A percentile compares a stretch with the other conserved stretches of the same genome.
Evolutionary conservation across 2,888 invertebrate species (phyloP).

Genomic region (Cataglyphis rosenhaueri): DNA sequence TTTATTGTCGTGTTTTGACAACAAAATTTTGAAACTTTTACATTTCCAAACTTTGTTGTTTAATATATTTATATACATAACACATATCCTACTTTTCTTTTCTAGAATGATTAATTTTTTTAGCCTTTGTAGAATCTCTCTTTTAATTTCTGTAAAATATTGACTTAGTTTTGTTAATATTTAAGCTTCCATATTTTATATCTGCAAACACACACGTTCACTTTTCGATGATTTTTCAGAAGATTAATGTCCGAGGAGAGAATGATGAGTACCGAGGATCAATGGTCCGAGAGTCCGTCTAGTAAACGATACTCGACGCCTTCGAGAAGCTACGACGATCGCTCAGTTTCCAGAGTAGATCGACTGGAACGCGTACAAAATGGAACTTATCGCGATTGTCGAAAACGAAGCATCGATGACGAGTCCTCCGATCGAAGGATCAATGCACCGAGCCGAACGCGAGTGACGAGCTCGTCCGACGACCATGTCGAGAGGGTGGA

Average conservation of each 20-base stretch:
- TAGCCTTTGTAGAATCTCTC: neutral
- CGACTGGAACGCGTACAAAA: constrained; percentile 64
- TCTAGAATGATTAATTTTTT: neutral
- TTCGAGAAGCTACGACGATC: constrained; percentile 72
- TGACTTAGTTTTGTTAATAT: neutral
- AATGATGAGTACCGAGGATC: constrained; percentile 77
- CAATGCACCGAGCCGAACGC: constrained; percentile 65
- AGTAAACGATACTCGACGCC: constrained; percentile 73
- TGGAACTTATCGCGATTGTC: constrained; percentile 65
- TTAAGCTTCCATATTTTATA: neutral
- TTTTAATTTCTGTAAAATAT: neutral
- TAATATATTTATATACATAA: neutral
- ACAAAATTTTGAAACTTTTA: neutral
- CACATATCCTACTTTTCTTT: neutral
- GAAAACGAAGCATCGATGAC: constrained; percentile 80
- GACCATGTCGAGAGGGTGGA: constrained; percentile 75
- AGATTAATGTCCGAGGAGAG: constrained; percentile 82
- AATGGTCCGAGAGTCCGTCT: constrained; percentile 77
- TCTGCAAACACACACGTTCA: neutral
- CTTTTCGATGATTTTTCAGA: constrained; percentile 47
- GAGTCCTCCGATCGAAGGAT: constrained; percentile 76
- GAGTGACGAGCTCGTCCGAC: constrained; percentile 81
- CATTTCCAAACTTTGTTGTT: neutral
- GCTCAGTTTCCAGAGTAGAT: constrained; percentile 57
- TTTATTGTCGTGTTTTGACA: too few relatives aligned